Percentiles rank a stretch among this genome's conserved stretches.
These are phyloP conservation scores for Monodelphis domestica DNA, from an alignment of 2,797 vertebrate species.

Conservation along the genomic window DNA sequence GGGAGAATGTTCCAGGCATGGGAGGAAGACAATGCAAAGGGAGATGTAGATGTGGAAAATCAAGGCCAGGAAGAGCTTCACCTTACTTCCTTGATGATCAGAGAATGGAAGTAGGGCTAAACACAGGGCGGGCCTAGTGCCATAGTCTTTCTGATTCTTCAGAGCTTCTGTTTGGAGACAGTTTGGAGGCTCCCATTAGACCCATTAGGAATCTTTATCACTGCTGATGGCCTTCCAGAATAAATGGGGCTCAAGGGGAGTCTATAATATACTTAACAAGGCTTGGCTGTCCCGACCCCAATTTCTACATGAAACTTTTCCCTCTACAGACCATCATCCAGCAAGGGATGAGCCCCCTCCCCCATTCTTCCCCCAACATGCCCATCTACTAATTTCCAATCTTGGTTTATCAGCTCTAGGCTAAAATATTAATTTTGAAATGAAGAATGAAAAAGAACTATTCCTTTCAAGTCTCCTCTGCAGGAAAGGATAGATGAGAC, in stretches of 20 bases:
- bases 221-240: not conserved
- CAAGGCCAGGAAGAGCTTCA: not conserved
- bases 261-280: not conserved
- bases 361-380: not conserved
- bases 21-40: not conserved
- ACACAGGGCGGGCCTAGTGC: not conserved
- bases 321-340: not conserved
- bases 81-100: not conserved
- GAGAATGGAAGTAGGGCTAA: not conserved
- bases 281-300: not conserved
- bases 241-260: not conserved
- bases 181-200: not conserved
- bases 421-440: not conserved
- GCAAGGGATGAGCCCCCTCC: not conserved
- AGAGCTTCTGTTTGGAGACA: not conserved
- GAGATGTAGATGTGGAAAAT: not conserved
- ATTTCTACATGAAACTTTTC: not conserved
- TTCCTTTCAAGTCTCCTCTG: conserved; percentile 1
- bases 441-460: not conserved
- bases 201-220: not conserved
- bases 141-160: not conserved
- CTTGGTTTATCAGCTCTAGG: conserved; percentile 5
- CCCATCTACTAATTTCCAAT: conserved; percentile 5
- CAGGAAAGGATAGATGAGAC: not conserved
- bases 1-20: not conserved